phyloP scores from a whole-genome alignment of 2,113 vertebrate species.

The Nerophis lumbriciformis region DNA sequence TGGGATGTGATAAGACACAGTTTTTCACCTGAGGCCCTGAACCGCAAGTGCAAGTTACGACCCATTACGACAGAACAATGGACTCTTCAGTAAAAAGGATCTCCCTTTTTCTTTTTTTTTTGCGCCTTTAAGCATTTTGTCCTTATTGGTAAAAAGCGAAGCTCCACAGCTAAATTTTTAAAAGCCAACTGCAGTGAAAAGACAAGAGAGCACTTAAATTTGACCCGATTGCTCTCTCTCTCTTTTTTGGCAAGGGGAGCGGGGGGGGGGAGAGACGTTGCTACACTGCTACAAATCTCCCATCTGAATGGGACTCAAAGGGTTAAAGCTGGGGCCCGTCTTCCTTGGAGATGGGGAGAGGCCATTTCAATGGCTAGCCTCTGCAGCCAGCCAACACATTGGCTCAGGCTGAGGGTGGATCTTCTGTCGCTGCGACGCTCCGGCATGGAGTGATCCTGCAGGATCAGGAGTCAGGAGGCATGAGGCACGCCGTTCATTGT shows the following conservation, averaged over 20 bases:
- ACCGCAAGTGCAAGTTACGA: constrained; percentile 3
- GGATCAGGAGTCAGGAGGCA: constrained; percentile 52
- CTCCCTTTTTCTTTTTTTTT: too few relatives aligned
- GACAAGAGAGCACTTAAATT: constrained; percentile 7
- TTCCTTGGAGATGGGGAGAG: constrained; percentile 63
- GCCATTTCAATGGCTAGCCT: constrained; percentile 71
- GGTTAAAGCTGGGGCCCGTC: constrained; percentile 67
- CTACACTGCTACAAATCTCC: constrained; percentile 8
- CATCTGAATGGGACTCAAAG: constrained; percentile 37
- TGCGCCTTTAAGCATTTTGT: too few relatives aligned
- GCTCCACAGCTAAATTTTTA: not conserved
- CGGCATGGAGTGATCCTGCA: constrained; percentile 70
- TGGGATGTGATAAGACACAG: constrained; percentile 30
- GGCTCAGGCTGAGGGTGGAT: constrained; percentile 86
- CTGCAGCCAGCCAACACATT: constrained; percentile 77
- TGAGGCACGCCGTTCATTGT: constrained; percentile 13
- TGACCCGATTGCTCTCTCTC: constrained; percentile 9
- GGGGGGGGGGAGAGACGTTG: not conserved
- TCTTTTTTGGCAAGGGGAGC: not conserved
- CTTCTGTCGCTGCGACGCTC: constrained; percentile 65
- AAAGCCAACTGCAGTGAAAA: not conserved
- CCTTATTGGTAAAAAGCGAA: not conserved
- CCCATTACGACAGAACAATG: not conserved
- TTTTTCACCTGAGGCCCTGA: not conserved
- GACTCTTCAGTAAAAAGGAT: not conserved